Percentiles rank a stretch among this genome's conserved stretches.
Conservation (phyloP, 2,113 vertebrate genomes). For the Ranitomeya variabilis region DNA sequence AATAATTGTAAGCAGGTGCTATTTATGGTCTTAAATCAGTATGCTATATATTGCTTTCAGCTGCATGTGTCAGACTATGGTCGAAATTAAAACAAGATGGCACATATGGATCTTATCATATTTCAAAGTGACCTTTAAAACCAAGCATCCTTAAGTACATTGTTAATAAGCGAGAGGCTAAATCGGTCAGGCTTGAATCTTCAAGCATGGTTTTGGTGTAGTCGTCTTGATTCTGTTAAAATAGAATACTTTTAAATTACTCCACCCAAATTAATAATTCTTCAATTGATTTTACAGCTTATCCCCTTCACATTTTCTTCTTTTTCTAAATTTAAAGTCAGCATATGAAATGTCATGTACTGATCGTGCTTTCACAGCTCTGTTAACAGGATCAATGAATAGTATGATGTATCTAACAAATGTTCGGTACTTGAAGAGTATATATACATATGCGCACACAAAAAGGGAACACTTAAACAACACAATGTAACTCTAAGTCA, state of each 20-base stretch:
- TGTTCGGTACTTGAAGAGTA: too few relatives aligned
- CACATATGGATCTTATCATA: background rate
- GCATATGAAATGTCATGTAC: background rate
- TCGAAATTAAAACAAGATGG: slow-evolving; percentile 26
- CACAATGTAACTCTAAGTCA: too few relatives aligned
- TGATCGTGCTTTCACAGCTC: background rate
- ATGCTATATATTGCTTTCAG: background rate
- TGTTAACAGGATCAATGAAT: background rate
- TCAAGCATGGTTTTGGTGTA: background rate
- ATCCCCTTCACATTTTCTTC: background rate
- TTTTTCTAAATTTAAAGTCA: background rate
- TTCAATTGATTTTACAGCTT: background rate
- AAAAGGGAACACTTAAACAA: too few relatives aligned
- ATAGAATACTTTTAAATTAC: background rate
- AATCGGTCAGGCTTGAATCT: background rate
- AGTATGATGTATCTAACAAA: background rate
- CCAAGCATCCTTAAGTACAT: background rate
- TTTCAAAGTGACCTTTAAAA: background rate
- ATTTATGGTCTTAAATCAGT: background rate
- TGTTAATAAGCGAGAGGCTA: background rate
- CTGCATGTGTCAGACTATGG: background rate
- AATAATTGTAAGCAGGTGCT: slow-evolving; percentile 5
- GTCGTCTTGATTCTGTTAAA: background rate
- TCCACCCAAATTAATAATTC: background rate
- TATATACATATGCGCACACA: too few relatives aligned